Evolutionary conservation across 2,797 vertebrate species (phyloP), one percentile per base, ranked within the genome.

Genomic region (Oreonectes daqikongensis): DNA sequence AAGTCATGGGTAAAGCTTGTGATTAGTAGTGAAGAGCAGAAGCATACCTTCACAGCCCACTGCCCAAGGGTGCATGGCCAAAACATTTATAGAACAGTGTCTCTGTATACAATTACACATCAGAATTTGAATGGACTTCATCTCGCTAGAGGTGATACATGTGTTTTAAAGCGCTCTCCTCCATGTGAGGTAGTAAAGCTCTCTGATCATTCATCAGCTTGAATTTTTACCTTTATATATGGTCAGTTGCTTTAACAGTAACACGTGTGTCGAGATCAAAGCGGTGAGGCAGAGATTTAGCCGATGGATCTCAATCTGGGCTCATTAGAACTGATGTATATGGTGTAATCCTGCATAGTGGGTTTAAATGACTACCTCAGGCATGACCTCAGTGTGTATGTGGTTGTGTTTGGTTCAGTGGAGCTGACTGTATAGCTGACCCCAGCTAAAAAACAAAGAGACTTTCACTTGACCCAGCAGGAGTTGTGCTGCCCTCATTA

Each of bases 261-360:
- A 44, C 42, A 44, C 5, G 1, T 5, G 38, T 59, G 28, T 59
- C 7, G 32, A 66, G 48, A 82, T 76, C 38, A 82, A 79, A 75
- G 61, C 17, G 17, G 35, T 38, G 35, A 38, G 35, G 35, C 35
- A 38, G 5, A 32, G 32, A 32, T 32, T 32, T 32, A 32, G 32
- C 32, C 32, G 32, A 32, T 32, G 11, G 38, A 40, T 40, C 11
- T 40, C 30, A 74, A 48, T 74, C 57, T 35, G 82, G 83, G 79
- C 82, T 81, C 83, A 90, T 90, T 90, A 87, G 88, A 67, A 82
- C 75, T 1, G 48, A 72, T 69, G 79, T 88, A 79, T 85, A 86
- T 84, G 80, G 86, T 69, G 87, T 89, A 92, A 89, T 92, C 88
- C 85, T 72, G 85, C 87, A 6, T 88, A 79, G 70, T 53, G 61